Evolutionary conservation across 1,140 invertebrate genomes (phyloP), one percentile per base, ranked within the genome.

Genomic region (Anoplophora glabripennis): DNA sequence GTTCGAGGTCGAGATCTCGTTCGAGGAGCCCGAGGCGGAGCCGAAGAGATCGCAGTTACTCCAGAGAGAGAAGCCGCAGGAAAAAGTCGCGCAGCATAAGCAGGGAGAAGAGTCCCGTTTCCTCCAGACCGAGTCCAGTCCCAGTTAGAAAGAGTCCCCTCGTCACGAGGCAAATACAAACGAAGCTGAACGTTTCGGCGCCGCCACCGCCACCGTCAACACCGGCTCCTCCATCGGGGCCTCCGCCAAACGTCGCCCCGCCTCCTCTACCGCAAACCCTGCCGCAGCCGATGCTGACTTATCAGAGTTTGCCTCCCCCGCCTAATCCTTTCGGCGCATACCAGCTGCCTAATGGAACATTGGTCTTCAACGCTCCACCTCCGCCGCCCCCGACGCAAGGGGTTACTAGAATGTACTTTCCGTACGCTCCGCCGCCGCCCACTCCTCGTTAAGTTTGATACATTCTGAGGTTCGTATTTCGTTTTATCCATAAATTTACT

Each of bases 331-430:
- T 60, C 46, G 65, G 65, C 10, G 55, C 54, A 7, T 73, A 69
- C 46, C 59, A 64, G 10, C 47, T 75, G 36, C 57, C 68, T 1
- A 72, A 70, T 46, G 73, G 73, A 18, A 51, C 65, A 7, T 41
- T 73, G 38, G 68, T 72, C 42, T 75, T 70, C 57, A 70, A 69
- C 21, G 62, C 70, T 9, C 71, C 69, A 18, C 72, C 69, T 35
- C 69, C 71, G 18, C 70, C 72, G 17, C 72, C 72, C 17, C 52
- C 70, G 4, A 46, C 61, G 11, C 69, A 70, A 51, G 34, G 60
- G 34, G 56, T 58, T 11, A 55, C 60, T 0, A 61, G 64, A 14
- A 61, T 65, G 46, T 70, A 68, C 45, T 71, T 67, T 51, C 61
- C 64, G 15, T 72, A 68, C 36, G 68, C 69, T 56, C 67, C 71